phyloP scores from a whole-genome alignment of 2,797 vertebrate species.

The Alca torda region DNA sequence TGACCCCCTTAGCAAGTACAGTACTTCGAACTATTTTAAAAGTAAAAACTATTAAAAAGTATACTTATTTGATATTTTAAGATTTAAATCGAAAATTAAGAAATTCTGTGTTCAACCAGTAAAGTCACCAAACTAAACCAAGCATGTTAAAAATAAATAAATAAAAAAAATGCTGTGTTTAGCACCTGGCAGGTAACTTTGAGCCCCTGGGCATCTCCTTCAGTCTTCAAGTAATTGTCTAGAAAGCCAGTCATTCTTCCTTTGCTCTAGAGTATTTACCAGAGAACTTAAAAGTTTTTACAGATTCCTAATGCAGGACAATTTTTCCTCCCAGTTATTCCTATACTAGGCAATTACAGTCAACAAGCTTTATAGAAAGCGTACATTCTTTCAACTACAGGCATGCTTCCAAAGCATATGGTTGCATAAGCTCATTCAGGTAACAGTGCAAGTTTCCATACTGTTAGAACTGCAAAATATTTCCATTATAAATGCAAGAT shows the following conservation, averaged over 20 bases:
- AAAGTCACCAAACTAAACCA: not conserved
- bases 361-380: not conserved
- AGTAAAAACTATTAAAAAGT: not conserved
- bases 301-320: not conserved
- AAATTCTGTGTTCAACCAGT: not conserved
- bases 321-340: not conserved
- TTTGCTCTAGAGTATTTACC: not conserved
- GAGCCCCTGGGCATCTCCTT: not conserved
- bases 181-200: not conserved
- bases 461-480: not conserved
- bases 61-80: not conserved
- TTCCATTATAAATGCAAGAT: not conserved
- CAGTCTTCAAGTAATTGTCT: not conserved
- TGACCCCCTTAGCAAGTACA: not conserved
- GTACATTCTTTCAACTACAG: not conserved
- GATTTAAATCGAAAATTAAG: not conserved
- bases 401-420: not conserved
- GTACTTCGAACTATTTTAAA: not conserved
- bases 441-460: not conserved
- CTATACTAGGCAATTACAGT: not conserved
- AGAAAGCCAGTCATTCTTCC: not conserved
- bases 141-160: fast-evolving
- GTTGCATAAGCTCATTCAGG: not conserved
- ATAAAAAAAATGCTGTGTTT: not conserved
- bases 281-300: not conserved